Percentiles rank a stretch among this genome's conserved stretches.
These are phyloP conservation scores for Hepsetus odoe DNA, from an alignment of 2,113 vertebrate genomes.

Conservation along the genomic window DNA sequence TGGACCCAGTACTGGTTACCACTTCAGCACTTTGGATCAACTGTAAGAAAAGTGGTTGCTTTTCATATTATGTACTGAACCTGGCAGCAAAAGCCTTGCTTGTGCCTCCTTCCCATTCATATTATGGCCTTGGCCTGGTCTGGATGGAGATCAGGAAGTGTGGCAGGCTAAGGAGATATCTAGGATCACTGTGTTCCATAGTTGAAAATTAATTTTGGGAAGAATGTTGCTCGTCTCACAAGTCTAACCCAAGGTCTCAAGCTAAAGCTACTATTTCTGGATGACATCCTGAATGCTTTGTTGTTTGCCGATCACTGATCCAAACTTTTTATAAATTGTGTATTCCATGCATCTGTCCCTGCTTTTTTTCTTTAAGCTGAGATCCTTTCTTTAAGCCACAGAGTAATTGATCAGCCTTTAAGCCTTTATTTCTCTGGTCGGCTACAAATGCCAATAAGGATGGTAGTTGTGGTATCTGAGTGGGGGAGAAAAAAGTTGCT, in stretches of 20 bases:
- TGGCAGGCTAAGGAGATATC: neutral
- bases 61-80: too few species aligned
- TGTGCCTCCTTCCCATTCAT: too few species aligned
- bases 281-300: neutral
- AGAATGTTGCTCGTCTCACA: neutral
- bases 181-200: neutral
- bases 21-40: too few species aligned
- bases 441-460: slow-evolving; percentile 22
- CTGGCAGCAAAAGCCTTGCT: too few species aligned
- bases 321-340: neutral
- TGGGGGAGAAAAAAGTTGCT: slow-evolving; percentile 35
- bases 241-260: neutral
- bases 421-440: slow-evolving; percentile 37
- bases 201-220: neutral
- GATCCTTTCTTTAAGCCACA: slow-evolving; percentile 22
- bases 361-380: too few species aligned
- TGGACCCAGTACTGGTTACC: too few species aligned
- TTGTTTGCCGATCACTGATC: neutral
- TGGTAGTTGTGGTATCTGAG: neutral
- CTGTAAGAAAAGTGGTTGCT: too few species aligned
- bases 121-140: too few species aligned
- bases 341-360: neutral
- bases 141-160: neutral
- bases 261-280: too few species aligned
- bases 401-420: slow-evolving; percentile 38